These are phyloP conservation scores for Pristionchus fissidentatus DNA, from an alignment of 2,888 invertebrate species.

Conservation along the genomic window DNA sequence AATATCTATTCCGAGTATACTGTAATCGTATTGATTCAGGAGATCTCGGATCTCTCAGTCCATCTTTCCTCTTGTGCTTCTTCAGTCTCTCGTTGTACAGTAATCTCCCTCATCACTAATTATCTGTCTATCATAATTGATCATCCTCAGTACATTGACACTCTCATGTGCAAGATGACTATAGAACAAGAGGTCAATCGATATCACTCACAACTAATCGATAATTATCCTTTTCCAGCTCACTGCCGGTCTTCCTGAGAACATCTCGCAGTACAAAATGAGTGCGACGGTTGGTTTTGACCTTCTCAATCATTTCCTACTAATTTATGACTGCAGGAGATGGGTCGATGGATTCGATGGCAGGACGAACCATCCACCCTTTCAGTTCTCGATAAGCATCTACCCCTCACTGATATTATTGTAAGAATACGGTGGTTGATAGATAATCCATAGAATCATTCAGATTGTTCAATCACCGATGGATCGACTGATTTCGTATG, in stretches of 20 bases:
- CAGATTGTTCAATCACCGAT: slow-evolving; percentile 61
- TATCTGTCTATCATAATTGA: slow-evolving; percentile 36
- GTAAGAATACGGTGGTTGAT: slow-evolving; percentile 40
- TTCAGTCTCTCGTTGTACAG: background rate
- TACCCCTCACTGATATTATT: slow-evolving; percentile 58
- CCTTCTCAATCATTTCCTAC: background rate
- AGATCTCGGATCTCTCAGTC: background rate
- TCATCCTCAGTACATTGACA: background rate
- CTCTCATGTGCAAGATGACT: background rate
- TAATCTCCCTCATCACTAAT: slow-evolving; percentile 47
- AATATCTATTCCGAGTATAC: background rate
- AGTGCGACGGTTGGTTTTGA: slow-evolving; percentile 40
- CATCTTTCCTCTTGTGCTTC: background rate
- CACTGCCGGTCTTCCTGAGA: slow-evolving; percentile 49
- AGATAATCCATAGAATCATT: background rate
- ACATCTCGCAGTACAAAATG: slow-evolving; percentile 52
- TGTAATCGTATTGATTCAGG: slow-evolving; percentile 5
- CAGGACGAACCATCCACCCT: slow-evolving; percentile 60
- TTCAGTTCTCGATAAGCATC: slow-evolving; percentile 61
- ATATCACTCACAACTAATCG: background rate
- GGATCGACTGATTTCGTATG: slow-evolving; percentile 65
- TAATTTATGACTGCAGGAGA: slow-evolving; percentile 50
- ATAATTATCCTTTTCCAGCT: slow-evolving; percentile 47
- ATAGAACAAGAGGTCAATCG: background rate
- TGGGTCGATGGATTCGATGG: slow-evolving; percentile 56